Evolutionary conservation across 2,797 vertebrate genomes (phyloP), one percentile per base, ranked within the genome.

Genomic region (Pipistrellus kuhlii): DNA sequence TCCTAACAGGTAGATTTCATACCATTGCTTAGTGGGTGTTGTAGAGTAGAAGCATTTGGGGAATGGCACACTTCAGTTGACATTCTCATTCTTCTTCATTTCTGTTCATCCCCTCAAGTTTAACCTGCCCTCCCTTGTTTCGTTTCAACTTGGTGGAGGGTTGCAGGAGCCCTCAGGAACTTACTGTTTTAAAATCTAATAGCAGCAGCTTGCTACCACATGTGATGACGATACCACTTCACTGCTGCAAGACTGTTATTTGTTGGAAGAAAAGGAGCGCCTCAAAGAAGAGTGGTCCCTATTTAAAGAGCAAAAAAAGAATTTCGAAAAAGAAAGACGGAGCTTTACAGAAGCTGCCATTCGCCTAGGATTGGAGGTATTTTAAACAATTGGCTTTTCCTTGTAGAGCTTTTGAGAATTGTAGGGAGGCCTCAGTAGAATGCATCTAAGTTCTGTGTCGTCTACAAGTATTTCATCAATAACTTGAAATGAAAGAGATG

Each of bases 261-360:
- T 99, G 97, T 94, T 99, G 93, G 99, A 99, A 97, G 99, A 99
- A 97, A 99, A 99, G 91, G 99, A 99, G 53, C 98, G 99, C 55
- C 98, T 99, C 81, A 98, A 98, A 96, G 99, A 99, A 77, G 99
- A 99, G 91, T 99, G 99, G 99, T 98, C 97, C 44, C 98, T 98
- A 1, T 98, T 99, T 75, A 98, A 98, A 96, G 99, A 99, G 46
- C 99, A 99, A 96, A 99, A 99, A 92, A 99, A 98, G 97, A 99
- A 98, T 95, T 99, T 99, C 96, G 99, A 99, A 97, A 99, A 98
- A 97, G 99, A 99, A 95, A 98, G 99, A 97, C 98, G 97, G 95
- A 99, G 98, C 98, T 99, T 99, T 97, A 99, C 99, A 1, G 99
- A 99, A 97, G 99, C 99, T 88, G 99, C 99, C 86, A 99, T 99